phyloP scores from a whole-genome alignment of 2,888 invertebrate genomes.

The Synergus laeviventris region DNA sequence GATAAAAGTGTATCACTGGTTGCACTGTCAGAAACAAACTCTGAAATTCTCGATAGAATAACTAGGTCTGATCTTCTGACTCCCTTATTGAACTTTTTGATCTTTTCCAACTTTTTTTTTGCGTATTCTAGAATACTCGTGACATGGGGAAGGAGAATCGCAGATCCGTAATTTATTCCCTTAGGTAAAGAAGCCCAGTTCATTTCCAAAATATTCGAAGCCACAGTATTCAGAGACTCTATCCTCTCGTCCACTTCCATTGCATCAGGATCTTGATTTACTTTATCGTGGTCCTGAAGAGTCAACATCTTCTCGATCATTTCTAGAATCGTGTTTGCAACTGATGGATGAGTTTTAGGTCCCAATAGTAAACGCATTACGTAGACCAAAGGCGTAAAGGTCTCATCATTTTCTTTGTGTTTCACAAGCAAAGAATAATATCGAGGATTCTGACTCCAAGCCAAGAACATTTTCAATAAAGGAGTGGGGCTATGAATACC shows the following conservation, averaged over 20 bases:
- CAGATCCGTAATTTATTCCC: slow-evolving; percentile 84
- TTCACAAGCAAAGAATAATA: slow-evolving; percentile 86
- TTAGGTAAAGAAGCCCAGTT: slow-evolving; percentile 62
- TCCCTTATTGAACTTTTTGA: slow-evolving; percentile 78
- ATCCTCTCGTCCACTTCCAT: slow-evolving; percentile 65
- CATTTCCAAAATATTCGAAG: slow-evolving; percentile 60
- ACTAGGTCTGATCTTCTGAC: slow-evolving; percentile 84
- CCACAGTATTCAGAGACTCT: slow-evolving; percentile 54
- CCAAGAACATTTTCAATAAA: slow-evolving; percentile 86
- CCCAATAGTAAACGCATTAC: slow-evolving; percentile 85
- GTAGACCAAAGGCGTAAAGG: slow-evolving; percentile 81
- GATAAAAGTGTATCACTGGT: slow-evolving; percentile 84
- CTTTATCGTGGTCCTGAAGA: slow-evolving; percentile 80
- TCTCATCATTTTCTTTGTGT: slow-evolving; percentile 75
- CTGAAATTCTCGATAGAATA: slow-evolving; percentile 86
- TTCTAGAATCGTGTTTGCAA: slow-evolving; percentile 83
- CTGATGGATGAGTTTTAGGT: slow-evolving; percentile 82
- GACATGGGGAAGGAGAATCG: slow-evolving; percentile 86
- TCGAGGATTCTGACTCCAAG: slow-evolving; percentile 89
- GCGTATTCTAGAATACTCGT: slow-evolving; percentile 83
- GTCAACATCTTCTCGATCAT: slow-evolving; percentile 86
- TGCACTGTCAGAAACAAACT: slow-evolving; percentile 83
- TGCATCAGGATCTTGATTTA: slow-evolving; percentile 72
- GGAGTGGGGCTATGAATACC: slow-evolving; percentile 90
- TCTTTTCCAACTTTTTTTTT: slow-evolving; percentile 81